Evolutionary conservation across 2,888 invertebrate species (phyloP).

Genomic region (Cremastinae sp.): DNA sequence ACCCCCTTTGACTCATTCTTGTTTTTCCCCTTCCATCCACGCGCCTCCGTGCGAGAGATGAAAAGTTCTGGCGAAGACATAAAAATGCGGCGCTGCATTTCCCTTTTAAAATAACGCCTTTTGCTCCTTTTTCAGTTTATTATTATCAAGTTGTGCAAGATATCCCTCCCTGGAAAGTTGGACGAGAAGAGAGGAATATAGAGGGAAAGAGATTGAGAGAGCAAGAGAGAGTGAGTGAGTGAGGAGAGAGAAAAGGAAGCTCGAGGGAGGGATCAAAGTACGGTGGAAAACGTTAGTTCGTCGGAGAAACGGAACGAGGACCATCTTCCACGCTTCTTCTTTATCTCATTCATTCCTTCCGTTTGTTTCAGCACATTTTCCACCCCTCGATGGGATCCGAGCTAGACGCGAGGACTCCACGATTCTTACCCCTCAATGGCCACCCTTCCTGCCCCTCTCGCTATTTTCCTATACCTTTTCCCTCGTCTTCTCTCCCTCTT

Average conservation of each 20-base stretch:
- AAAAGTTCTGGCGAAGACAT: slow-evolving; percentile 79
- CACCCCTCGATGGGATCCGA: too few species aligned
- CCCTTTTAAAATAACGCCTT: slow-evolving; percentile 80
- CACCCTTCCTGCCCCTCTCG: slow-evolving; percentile 25
- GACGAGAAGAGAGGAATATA: too few species aligned
- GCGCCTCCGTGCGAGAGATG: slow-evolving; percentile 63
- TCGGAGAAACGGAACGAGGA: slow-evolving; percentile 43
- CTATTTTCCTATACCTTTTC: too few species aligned
- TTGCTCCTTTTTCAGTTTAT: slow-evolving; percentile 79
- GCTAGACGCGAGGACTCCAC: slow-evolving; percentile 11
- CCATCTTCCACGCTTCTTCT: slow-evolving; percentile 52
- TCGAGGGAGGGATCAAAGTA: slow-evolving; percentile 34
- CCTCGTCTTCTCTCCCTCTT: slow-evolving; percentile 22
- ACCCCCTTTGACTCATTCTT: slow-evolving; percentile 29
- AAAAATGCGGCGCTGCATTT: slow-evolving; percentile 80
- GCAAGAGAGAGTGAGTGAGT: too few species aligned
- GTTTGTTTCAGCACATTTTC: slow-evolving; percentile 26
- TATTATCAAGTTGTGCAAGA: slow-evolving; percentile 78
- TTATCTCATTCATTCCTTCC: slow-evolving; percentile 56
- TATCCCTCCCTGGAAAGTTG: slow-evolving; percentile 20
- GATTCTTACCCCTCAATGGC: slow-evolving; percentile 6
- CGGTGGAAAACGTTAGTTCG: slow-evolving; percentile 35
- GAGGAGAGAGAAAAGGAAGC: too few species aligned
- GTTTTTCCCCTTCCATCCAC: slow-evolving; percentile 17
- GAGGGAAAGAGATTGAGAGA: too few species aligned